A percentile compares a stretch with the other conserved stretches of the same genome.
phyloP scores from a whole-genome alignment of 2,888 invertebrate genomes.

The Oligia strigilis region DNA sequence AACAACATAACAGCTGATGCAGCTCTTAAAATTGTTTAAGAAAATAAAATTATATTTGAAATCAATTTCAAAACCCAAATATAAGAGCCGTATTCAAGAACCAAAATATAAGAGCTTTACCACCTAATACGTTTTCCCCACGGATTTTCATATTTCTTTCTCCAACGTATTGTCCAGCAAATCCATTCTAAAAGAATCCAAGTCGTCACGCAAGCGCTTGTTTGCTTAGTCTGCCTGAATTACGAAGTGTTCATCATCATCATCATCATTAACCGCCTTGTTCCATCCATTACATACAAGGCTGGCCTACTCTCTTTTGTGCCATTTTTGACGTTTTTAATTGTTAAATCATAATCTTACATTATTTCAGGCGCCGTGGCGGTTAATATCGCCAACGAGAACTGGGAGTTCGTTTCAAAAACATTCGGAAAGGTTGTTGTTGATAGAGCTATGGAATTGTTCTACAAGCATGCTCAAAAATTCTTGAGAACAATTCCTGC shows the following conservation, averaged over 20 bases:
- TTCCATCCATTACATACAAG: too few relatives aligned
- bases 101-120: neutral
- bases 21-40: neutral
- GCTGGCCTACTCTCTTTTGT: neutral
- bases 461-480: conserved; percentile 12
- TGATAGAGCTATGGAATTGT: conserved; percentile 22
- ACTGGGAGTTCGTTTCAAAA: conserved; percentile 40
- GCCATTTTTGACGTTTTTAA: too few relatives aligned
- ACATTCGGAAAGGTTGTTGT: conserved; percentile 8
- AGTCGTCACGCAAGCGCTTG: neutral
- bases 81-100: neutral
- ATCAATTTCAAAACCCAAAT: neutral
- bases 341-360: neutral
- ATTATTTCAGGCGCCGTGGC: conserved; percentile 41
- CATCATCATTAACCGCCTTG: too few relatives aligned
- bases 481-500: conserved; percentile 23
- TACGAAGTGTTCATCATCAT: neutral
- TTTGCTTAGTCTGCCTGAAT: neutral
- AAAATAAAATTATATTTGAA: neutral
- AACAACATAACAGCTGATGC: neutral
- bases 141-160: neutral
- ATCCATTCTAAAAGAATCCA: neutral
- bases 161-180: neutral
- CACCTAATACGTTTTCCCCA: neutral
- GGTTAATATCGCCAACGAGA: conserved; percentile 55